Conservation (phyloP, 2,113 vertebrate genomes). For the Sphaerodactylus townsendi region DNA sequence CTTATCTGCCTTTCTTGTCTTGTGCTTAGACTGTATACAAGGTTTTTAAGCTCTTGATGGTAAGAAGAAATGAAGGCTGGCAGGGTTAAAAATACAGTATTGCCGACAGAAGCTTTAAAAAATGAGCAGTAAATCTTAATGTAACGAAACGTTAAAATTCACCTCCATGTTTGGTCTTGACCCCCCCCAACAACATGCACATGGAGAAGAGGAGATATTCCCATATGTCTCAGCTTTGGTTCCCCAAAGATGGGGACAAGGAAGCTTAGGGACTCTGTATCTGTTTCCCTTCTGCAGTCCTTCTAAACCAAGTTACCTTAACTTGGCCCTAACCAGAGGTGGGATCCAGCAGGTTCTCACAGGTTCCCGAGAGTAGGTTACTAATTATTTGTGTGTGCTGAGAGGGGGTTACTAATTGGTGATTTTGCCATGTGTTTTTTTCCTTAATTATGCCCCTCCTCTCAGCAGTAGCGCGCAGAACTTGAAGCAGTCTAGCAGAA, state of each 20-base stretch:
- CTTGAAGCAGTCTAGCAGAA: no score
- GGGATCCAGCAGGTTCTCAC: no score
- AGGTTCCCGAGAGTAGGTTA: no score
- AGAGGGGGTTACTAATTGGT: no score
- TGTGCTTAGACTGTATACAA: background rate
- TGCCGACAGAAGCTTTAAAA: background rate
- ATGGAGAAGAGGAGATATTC: background rate
- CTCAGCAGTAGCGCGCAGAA: no score
- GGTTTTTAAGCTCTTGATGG: background rate
- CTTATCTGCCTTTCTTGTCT: constrained; percentile 33
- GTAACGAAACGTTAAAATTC: background rate
- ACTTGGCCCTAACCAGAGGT: background rate
- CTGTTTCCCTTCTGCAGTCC: no score
- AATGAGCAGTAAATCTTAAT: background rate
- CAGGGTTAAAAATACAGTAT: background rate
- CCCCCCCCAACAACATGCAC: background rate
- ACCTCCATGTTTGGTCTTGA: background rate
- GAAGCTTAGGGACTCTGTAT: background rate
- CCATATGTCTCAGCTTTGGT: background rate
- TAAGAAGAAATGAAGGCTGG: constrained; percentile 12
- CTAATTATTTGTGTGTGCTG: no score
- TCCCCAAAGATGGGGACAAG: background rate
- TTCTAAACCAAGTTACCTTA: background rate
- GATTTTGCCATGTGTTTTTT: no score
- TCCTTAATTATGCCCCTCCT: no score